Percentiles rank a stretch among this genome's conserved stretches.
Evolutionary conservation across 1,140 invertebrate species (phyloP).

Genomic region (Oppia nitens): DNA sequence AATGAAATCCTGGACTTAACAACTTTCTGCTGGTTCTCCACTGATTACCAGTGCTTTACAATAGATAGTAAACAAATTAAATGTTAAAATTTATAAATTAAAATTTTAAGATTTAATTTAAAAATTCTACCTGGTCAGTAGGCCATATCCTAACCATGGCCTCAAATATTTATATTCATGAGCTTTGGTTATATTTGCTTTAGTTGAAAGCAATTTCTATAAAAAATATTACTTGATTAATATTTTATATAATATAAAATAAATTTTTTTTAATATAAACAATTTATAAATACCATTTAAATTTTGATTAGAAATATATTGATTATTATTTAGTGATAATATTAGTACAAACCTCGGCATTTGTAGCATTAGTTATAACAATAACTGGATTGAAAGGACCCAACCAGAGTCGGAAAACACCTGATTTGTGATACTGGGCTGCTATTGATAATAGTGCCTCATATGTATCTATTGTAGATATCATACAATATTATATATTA

Average conservation of each 20-base stretch:
- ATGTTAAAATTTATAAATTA: neutral
- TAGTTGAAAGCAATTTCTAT: neutral
- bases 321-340: too few relatives aligned
- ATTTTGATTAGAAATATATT: neutral
- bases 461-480: neutral
- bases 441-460: neutral
- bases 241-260: too few relatives aligned
- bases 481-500: neutral
- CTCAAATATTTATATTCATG: slow-evolving; percentile 5
- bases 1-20: slow-evolving; percentile 75
- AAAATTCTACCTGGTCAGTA: neutral
- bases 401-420: neutral
- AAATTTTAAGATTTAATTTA: neutral
- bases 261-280: neutral
- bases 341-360: neutral
- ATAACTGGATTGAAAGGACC: neutral
- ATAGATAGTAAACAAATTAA: neutral
- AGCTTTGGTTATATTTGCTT: neutral
- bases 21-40: slow-evolving; percentile 61
- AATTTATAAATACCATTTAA: neutral
- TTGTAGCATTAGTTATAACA: neutral
- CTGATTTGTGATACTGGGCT: neutral
- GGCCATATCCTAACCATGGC: slow-evolving; percentile 4
- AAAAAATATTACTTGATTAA: too few relatives aligned
- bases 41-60: slow-evolving; percentile 40